A percentile compares a stretch with the other conserved stretches of the same genome.
Evolutionary conservation across 2,113 vertebrate genomes (phyloP).

Genomic region (Scomber scombrus): DNA sequence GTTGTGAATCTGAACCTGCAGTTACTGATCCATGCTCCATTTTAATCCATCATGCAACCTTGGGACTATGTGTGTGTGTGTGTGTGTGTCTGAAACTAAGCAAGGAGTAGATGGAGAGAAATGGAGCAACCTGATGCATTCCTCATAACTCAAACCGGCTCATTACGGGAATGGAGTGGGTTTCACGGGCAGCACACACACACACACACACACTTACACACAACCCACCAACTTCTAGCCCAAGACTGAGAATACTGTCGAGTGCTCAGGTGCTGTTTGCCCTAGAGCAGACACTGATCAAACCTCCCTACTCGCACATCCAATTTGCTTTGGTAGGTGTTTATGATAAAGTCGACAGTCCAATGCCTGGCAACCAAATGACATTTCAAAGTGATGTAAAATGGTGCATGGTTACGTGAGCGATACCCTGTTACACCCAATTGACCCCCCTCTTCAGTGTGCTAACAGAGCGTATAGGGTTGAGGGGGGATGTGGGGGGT

Average conservation of each 20-base stretch:
- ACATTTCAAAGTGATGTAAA: conserved; percentile 54
- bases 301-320: background rate
- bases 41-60: conserved; percentile 65
- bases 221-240: background rate
- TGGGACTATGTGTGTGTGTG: background rate
- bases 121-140: conserved; percentile 43
- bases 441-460: conserved; percentile 35
- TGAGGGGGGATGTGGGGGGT: background rate
- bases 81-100: conserved; percentile 13
- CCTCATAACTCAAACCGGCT: conserved; percentile 20
- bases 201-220: background rate
- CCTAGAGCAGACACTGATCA: conserved; percentile 20
- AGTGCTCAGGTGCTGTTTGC: conserved; percentile 14
- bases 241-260: conserved; percentile 12
- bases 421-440: conserved; percentile 28
- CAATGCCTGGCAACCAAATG: conserved; percentile 9
- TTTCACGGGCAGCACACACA: background rate
- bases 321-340: conserved; percentile 39
- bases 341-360: conserved; percentile 25
- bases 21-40: conserved; percentile 57
- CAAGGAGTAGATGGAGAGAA: conserved; percentile 13
- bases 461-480: background rate
- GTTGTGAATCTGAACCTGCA: conserved; percentile 45
- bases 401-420: conserved; percentile 9
- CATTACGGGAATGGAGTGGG: conserved; percentile 41